Evolutionary conservation across 2,113 vertebrate genomes (phyloP).

Genomic region (Anseranas semipalmata): DNA sequence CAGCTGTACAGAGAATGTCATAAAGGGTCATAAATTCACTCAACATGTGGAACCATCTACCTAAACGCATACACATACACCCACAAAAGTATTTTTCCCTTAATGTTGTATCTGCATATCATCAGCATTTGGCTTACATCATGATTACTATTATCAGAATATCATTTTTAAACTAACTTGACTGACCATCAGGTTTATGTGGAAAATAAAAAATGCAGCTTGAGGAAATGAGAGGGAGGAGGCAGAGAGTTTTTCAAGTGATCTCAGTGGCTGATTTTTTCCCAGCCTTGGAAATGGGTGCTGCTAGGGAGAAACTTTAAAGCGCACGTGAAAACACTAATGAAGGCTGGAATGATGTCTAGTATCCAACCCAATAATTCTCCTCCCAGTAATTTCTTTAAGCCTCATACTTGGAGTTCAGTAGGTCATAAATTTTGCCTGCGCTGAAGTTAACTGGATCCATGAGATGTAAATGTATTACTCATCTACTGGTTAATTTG

Average conservation of each 20-base stretch:
- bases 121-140: slow-evolving; percentile 8
- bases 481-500: slow-evolving; percentile 55
- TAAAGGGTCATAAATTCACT: background rate
- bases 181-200: slow-evolving; percentile 5
- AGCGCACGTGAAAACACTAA: slow-evolving; percentile 21
- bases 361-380: slow-evolving; percentile 45
- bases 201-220: slow-evolving; percentile 1
- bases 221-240: slow-evolving; percentile 23
- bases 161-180: slow-evolving; percentile 1
- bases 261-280: slow-evolving; percentile 12
- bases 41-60: background rate
- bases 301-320: slow-evolving; percentile 26
- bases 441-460: slow-evolving; percentile 52
- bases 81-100: background rate
- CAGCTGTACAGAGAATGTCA: background rate
- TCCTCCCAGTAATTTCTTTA: slow-evolving; percentile 58
- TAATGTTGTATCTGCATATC: background rate
- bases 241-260: slow-evolving; percentile 18
- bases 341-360: slow-evolving; percentile 48
- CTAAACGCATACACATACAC: accelerated
- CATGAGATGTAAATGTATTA: slow-evolving; percentile 54
- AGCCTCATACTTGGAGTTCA: slow-evolving; percentile 43
- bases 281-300: slow-evolving; percentile 5
- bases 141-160: background rate
- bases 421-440: slow-evolving; percentile 63